Conservation (phyloP, 2,888 invertebrate species). For the Lepas anatifera region DNA sequence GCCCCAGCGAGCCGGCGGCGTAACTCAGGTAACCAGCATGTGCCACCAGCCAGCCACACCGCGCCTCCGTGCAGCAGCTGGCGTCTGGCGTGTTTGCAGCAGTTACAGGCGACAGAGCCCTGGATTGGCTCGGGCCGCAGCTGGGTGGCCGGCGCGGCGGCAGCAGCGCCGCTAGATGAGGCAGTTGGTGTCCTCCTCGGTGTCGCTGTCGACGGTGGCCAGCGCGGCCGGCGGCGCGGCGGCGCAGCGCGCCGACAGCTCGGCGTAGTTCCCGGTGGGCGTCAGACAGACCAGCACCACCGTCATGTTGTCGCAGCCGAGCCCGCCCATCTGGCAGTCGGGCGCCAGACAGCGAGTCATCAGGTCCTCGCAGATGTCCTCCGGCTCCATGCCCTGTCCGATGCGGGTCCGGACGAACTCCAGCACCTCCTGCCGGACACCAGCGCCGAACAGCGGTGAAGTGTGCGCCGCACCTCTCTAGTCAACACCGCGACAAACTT, state of each 20-base stretch:
- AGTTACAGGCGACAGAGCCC: background rate
- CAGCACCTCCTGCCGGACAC: slow-evolving; percentile 56
- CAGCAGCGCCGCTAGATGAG: background rate
- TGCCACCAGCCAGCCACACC: background rate
- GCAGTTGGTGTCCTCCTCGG: slow-evolving; percentile 8
- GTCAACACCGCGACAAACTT: no score
- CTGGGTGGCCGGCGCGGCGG: background rate
- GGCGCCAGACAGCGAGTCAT: slow-evolving; percentile 93
- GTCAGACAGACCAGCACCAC: slow-evolving; percentile 75
- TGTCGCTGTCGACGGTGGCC: background rate
- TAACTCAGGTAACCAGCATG: no score
- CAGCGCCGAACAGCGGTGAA: no score
- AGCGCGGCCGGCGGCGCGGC: background rate
- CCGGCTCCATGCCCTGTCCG: slow-evolving; percentile 70
- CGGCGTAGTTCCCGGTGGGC: slow-evolving; percentile 32
- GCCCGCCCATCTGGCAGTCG: slow-evolving; percentile 89
- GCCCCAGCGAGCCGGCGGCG: no score
- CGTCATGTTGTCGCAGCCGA: slow-evolving; percentile 99
- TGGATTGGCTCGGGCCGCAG: background rate
- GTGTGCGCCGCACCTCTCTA: no score
- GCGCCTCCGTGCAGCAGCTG: background rate
- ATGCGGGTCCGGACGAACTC: slow-evolving; percentile 77
- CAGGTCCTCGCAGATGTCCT: slow-evolving; percentile 88
- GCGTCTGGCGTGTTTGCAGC: background rate
- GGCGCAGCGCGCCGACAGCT: slow-evolving; percentile 16